Base-by-base conservation (phyloP, 2,797 vertebrate genomes). In the Alosa sapidissima region DNA sequence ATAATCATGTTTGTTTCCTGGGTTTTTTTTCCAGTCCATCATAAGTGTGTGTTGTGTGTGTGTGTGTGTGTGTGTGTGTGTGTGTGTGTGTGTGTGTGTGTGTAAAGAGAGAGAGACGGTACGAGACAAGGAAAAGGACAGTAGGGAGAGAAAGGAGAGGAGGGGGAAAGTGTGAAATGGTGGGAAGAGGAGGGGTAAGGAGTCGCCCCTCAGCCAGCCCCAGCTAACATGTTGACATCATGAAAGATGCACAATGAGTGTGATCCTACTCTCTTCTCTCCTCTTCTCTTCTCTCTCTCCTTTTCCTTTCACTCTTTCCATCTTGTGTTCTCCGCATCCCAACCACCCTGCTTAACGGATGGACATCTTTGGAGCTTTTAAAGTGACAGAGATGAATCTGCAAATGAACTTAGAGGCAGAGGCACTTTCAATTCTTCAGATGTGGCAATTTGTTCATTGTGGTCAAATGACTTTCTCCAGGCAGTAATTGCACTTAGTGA, bases 1-100 rank as follows among this genome's bases (percentile, higher is more conserved):
- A 97, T 97, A 97, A 98, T 97, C 95, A 92, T 97, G 96, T 96
- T 97, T 96, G 95, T 94, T 58, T 83, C 83, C 41, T 41, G 41
- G 41, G 2, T n/a, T 84, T 82, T 85, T 82, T 86, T 85, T 82
- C 13, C 16, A 55, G 85, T 54, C 84, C 86, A 87, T 45, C 41
- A 89, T 86, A 85, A 85, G 85, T 62, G 60, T 28, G 58, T 62
- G 58, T 24, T 62, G 58, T 24, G 58, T 24, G 21, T 28, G 33
- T 41, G 65, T 41, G 33, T 41, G 24, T 41, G 24, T 41, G 68
- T 41, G 68, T 41, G 68, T 41, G 68, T 45, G 33, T 45, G 68
- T 75, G 68, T 75, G 68, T 75, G 68, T 75, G 33, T 78, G 72
- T 21, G 41, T 78, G 36, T 41, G 72, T 47, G 72, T 47, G 2